A percentile compares a stretch with the other conserved stretches of the same genome.
Evolutionary conservation across 1,140 invertebrate species (phyloP).

Genomic region (Drosophila kikkawai): DNA sequence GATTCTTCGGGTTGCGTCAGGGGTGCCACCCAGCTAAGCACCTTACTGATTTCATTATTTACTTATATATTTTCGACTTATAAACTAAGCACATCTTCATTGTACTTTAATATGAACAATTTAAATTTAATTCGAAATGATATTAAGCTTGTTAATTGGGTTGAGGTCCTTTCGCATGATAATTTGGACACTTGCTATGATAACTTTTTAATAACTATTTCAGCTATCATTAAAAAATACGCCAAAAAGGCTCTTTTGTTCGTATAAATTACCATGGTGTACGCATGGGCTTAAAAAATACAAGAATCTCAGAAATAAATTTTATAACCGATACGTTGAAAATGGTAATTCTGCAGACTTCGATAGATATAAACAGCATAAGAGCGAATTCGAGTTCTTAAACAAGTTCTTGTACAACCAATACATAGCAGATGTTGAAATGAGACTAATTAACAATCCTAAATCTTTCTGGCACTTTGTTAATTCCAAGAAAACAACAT

Average conservation of each 20-base stretch:
- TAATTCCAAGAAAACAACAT: not conserved
- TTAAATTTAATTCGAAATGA: not conserved
- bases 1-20: too few species aligned
- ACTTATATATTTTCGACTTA: too few species aligned
- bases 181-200: not conserved
- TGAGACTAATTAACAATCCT: too few species aligned
- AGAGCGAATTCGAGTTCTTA: too few species aligned
- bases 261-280: not conserved
- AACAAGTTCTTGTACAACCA: too few species aligned
- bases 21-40: too few species aligned
- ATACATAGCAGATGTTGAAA: too few species aligned
- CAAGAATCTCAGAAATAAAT: not conserved
- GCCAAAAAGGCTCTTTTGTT: not conserved
- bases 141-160: not conserved
- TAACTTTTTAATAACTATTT: not conserved
- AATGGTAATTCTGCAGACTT: not conserved
- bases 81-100: not conserved
- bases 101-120: not conserved
- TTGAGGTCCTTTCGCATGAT: not conserved
- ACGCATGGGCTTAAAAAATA: not conserved
- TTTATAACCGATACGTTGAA: not conserved
- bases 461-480: not conserved
- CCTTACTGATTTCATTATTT: not conserved
- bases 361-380: not conserved
- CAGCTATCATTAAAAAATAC: not conserved